Evolutionary conservation across 2,888 invertebrate species (phyloP).

Genomic region (Acanthococcus lagerstroemiae): DNA sequence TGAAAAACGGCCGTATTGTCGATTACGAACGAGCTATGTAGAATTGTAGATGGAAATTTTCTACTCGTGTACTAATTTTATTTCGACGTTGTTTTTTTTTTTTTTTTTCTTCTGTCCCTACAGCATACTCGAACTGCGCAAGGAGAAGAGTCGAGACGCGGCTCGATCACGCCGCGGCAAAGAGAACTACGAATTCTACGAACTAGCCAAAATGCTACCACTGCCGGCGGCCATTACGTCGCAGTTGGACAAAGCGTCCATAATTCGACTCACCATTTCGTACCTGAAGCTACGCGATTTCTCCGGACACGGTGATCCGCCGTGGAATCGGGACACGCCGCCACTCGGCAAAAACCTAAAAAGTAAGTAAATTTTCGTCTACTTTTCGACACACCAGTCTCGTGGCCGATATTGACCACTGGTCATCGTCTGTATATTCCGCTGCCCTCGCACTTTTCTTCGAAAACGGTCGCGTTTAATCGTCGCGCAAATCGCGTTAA

Average conservation of each 20-base stretch:
- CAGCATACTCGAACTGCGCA: constrained; percentile 86
- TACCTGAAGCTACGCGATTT: constrained; percentile 91
- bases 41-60: background rate
- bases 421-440: no score
- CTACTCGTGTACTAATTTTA: background rate
- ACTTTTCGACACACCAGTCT: background rate
- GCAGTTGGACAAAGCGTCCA: constrained; percentile 90
- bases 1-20: no score
- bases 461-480: no score
- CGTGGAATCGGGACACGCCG: constrained; percentile 76
- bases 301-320: constrained; percentile 90
- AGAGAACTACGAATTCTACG: constrained; percentile 94
- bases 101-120: constrained; percentile 43
- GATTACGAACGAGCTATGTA: no score
- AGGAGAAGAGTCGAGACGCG: constrained; percentile 88
- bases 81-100: background rate
- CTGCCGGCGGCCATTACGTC: constrained; percentile 84
- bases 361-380: constrained; percentile 49
- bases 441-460: no score
- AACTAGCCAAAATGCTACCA: constrained; percentile 88
- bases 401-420: no score
- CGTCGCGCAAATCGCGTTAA: no score
- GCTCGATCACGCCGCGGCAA: constrained; percentile 84
- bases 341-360: constrained; percentile 43
- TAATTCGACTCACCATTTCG: constrained; percentile 90